phyloP scores from a whole-genome alignment of 2,113 vertebrate genomes.

The Mastomys natalensis region DNA sequence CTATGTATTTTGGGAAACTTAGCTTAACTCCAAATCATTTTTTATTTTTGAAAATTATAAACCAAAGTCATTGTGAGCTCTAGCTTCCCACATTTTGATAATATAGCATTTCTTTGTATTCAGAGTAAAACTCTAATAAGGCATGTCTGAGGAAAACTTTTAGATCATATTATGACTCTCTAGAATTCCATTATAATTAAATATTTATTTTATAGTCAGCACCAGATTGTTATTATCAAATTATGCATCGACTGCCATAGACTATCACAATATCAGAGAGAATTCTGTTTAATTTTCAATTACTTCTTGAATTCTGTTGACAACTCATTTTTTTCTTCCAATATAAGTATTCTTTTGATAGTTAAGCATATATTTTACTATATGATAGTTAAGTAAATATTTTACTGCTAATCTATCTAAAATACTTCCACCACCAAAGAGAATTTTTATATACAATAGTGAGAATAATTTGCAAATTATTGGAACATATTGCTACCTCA shows the following conservation, averaged over 20 bases:
- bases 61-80: neutral
- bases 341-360: neutral
- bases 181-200: slow-evolving; percentile 12
- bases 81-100: slow-evolving; percentile 27
- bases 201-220: slow-evolving; percentile 19
- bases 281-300: slow-evolving; percentile 31
- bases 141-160: neutral
- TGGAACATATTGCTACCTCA: neutral
- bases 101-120: neutral
- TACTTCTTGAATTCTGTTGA: slow-evolving; percentile 30
- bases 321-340: slow-evolving; percentile 3
- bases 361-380: neutral
- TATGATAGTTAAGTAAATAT: neutral
- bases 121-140: neutral
- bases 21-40: neutral
- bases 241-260: slow-evolving; percentile 3
- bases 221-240: slow-evolving; percentile 32
- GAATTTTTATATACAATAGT: neutral
- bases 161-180: neutral
- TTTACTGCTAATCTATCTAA: slow-evolving; percentile 20
- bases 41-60: slow-evolving; percentile 48
- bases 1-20: neutral
- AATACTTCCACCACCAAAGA: neutral
- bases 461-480: neutral
- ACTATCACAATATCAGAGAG: neutral